These are phyloP conservation scores for Nineta flava DNA, from an alignment of 2,888 invertebrate genomes.

Conservation along the genomic window DNA sequence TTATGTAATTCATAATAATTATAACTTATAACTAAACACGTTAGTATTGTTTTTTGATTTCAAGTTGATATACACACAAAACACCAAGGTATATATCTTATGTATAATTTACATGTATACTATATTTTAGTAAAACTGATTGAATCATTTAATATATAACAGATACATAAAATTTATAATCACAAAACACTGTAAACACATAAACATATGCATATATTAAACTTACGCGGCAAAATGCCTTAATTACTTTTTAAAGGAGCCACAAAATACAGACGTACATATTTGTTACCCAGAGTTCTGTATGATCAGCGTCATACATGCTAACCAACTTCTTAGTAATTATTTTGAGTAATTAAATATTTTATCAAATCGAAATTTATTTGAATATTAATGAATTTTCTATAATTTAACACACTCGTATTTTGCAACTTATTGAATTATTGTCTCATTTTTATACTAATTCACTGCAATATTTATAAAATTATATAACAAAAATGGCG, in stretches of 20 bases:
- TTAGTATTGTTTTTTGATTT: background rate
- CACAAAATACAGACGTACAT: constrained; percentile 7
- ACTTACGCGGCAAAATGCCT: constrained; percentile 2
- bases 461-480: too few species aligned
- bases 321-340: constrained; percentile 1
- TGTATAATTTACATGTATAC: background rate
- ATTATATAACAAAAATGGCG: too few species aligned
- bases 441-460: too few species aligned
- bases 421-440: too few species aligned
- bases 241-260: constrained; percentile 3
- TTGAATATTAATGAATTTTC: background rate
- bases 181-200: constrained; percentile 1
- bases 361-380: background rate
- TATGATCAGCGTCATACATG: constrained; percentile 2
- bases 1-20: too few species aligned
- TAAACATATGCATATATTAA: constrained; percentile 1
- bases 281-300: constrained; percentile 6
- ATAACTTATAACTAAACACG: background rate
- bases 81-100: background rate
- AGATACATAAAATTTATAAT: background rate
- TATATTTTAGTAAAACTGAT: background rate
- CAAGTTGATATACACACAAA: background rate
- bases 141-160: background rate
- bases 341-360: background rate
- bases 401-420: too few species aligned